phyloP scores from a whole-genome alignment of 2,113 vertebrate species.

The Hypanus sabinus region DNA sequence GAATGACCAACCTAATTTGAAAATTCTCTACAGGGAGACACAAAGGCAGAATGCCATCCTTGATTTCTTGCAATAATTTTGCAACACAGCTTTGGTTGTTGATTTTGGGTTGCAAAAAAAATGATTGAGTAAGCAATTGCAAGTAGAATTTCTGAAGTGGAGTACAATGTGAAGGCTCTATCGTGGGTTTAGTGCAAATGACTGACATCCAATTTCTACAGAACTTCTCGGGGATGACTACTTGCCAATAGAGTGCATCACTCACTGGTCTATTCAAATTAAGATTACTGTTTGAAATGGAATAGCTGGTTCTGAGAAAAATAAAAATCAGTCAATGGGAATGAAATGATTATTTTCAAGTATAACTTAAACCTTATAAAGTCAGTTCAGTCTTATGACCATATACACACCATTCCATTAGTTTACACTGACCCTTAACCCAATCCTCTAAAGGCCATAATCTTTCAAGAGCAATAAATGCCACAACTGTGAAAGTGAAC shows the following conservation, averaged over 20 bases:
- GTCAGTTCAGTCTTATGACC: not conserved
- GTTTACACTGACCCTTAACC: constrained; percentile 3
- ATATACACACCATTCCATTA: not conserved
- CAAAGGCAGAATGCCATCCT: no score
- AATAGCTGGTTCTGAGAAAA: not conserved
- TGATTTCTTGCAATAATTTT: no score
- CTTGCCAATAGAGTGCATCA: not conserved
- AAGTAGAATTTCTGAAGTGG: no score
- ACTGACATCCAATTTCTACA: no score
- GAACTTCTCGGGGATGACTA: not conserved
- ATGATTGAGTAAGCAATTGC: no score
- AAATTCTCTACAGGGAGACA: not conserved
- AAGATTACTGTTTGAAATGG: not conserved
- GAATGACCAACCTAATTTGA: not conserved
- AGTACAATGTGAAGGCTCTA: no score
- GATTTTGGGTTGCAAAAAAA: no score
- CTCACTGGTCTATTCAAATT: not conserved
- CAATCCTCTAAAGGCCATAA: not conserved
- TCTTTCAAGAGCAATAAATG: not conserved
- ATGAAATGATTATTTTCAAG: constrained; percentile 15
- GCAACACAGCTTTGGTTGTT: no score
- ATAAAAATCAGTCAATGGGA: constrained; percentile 3
- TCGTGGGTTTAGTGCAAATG: no score
- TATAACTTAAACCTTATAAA: constrained; percentile 5
- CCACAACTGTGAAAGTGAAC: not conserved